Conservation (phyloP, 2,888 invertebrate species). For the Orchestes rusci region DNA sequence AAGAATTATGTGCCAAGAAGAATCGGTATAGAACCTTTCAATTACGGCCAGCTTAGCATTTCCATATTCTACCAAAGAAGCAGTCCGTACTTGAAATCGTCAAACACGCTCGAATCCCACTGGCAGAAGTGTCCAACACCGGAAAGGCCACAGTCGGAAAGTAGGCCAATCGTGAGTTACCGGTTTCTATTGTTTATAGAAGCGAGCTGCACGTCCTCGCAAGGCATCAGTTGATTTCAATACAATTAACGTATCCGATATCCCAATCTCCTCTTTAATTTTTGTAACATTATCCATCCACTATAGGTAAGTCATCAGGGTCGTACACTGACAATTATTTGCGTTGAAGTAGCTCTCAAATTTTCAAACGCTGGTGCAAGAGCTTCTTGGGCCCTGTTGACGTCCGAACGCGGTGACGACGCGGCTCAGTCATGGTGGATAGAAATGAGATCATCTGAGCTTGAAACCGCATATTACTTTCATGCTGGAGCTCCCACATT, state of each 20-base stretch:
- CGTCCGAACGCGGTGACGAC: conserved; percentile 4
- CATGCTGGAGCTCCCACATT: conserved; percentile 8
- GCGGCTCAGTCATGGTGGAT: conserved; percentile 11
- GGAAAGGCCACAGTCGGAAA: conserved; percentile 13
- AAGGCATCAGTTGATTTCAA: too few species aligned
- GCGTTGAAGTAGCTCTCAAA: too few species aligned
- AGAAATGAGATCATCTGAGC: conserved; percentile 12
- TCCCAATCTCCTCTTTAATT: too few species aligned
- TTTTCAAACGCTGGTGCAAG: too few species aligned
- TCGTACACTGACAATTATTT: too few species aligned
- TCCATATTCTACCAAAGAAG: conserved; percentile 2
- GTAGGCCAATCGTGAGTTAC: conserved; percentile 11
- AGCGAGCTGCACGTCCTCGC: conserved; percentile 12
- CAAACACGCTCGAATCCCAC: background rate
- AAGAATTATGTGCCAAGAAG: conserved; percentile 2
- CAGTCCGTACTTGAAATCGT: background rate
- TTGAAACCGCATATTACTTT: conserved; percentile 11
- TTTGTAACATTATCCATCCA: too few species aligned
- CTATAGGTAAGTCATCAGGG: too few species aligned
- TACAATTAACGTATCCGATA: too few species aligned
- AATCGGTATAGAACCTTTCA: conserved; percentile 2
- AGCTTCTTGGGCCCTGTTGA: too few species aligned
- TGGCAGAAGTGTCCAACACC: conserved; percentile 5
- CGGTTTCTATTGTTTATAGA: conserved; percentile 17
- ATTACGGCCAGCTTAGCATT: background rate